These are phyloP conservation scores for Limosa lapponica DNA, from an alignment of 2,797 vertebrate species.

Conservation along the genomic window DNA sequence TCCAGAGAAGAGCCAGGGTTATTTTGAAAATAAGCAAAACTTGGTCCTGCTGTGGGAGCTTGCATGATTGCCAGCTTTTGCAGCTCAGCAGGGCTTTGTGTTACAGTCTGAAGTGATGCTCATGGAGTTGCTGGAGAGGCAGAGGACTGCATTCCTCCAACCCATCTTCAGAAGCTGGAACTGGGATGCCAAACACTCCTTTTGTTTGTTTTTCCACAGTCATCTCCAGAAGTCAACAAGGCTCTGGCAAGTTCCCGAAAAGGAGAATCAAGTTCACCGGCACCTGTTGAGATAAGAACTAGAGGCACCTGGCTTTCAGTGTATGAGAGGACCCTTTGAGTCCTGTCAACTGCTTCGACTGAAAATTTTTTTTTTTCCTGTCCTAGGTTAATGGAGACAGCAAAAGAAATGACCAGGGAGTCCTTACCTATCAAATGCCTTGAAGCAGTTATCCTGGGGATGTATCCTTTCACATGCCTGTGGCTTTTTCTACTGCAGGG, in stretches of 20 bases:
- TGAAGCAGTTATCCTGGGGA: slow-evolving; percentile 96
- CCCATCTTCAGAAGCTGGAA: background rate
- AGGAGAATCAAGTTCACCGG: background rate
- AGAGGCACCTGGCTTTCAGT: background rate
- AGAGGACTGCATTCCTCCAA: background rate
- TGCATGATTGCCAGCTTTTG: background rate
- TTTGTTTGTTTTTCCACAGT: too few relatives aligned
- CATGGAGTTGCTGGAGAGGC: background rate
- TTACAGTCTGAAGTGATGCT: background rate
- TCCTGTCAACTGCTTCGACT: background rate
- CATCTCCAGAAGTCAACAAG: background rate
- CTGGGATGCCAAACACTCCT: background rate
- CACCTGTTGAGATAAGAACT: background rate
- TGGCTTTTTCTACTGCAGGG: background rate
- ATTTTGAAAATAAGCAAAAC: background rate
- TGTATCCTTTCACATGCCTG: slow-evolving; percentile 88
- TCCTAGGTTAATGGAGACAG: slow-evolving; percentile 94
- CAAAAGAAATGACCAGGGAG: slow-evolving; percentile 96
- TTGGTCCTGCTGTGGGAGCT: background rate
- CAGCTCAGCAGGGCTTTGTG: background rate
- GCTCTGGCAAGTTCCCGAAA: background rate
- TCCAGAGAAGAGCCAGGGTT: background rate
- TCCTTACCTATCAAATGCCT: slow-evolving; percentile 98
- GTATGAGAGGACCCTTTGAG: background rate
- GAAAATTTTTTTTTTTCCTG: slow-evolving; percentile 8